These are phyloP conservation scores for Malurus alboscapulatus DNA, from an alignment of 2,113 vertebrate genomes.

Conservation along the genomic window DNA sequence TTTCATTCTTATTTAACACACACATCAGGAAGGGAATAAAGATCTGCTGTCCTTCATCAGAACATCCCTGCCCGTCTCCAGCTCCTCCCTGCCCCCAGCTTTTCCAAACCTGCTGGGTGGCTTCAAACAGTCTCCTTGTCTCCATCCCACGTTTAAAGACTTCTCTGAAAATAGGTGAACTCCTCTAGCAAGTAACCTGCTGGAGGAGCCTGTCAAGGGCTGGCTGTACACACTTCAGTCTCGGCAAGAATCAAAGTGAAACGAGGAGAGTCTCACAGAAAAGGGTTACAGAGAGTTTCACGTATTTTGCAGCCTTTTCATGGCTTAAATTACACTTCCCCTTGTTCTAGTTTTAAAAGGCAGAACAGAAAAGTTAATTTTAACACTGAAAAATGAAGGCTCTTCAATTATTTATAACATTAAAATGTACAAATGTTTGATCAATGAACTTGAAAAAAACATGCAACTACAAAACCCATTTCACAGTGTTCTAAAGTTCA, in stretches of 20 bases:
- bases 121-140: slow-evolving; percentile 67
- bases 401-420: slow-evolving; percentile 75
- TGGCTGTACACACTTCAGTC: slow-evolving; percentile 46
- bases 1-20: background rate
- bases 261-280: slow-evolving; percentile 43
- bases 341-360: slow-evolving; percentile 71
- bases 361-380: slow-evolving; percentile 75
- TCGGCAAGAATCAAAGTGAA: slow-evolving; percentile 64
- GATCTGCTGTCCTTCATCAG: background rate
- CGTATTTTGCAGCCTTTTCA: slow-evolving; percentile 64
- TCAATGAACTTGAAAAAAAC: slow-evolving; percentile 72
- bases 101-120: slow-evolving; percentile 41
- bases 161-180: slow-evolving; percentile 60
- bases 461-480: slow-evolving; percentile 70
- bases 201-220: slow-evolving; percentile 59
- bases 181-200: slow-evolving; percentile 61
- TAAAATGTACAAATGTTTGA: slow-evolving; percentile 77
- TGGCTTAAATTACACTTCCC: slow-evolving; percentile 67
- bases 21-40: background rate
- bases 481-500: slow-evolving; percentile 69
- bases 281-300: slow-evolving; percentile 62
- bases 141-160: slow-evolving; percentile 42
- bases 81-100: slow-evolving; percentile 24
- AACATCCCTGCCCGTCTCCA: background rate
- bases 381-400: slow-evolving; percentile 67